A percentile compares a stretch with the other conserved stretches of the same genome.
Conservation (phyloP, 1,140 invertebrate species). For the Zaprionus davidi region DNA sequence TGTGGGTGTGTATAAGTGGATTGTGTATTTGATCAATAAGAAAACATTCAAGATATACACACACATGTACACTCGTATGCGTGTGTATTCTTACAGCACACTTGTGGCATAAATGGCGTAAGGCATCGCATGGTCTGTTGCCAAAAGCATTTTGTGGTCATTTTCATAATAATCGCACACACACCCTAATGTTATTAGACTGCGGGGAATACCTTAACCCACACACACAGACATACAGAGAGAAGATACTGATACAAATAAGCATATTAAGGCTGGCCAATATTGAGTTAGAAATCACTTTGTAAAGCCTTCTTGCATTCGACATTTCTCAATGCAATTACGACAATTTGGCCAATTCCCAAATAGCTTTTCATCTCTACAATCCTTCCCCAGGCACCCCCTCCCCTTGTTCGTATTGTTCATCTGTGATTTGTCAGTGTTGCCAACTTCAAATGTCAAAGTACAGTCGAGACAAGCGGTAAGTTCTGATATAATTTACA, state of each 20-base stretch:
- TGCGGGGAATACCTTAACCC: conserved; percentile 52
- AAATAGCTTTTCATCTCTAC: conserved; percentile 38
- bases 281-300: conserved; percentile 67
- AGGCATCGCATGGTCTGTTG: conserved; percentile 45
- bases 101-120: conserved; percentile 70
- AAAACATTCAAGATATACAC: conserved; percentile 50
- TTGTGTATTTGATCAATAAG: conserved; percentile 56
- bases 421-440: conserved; percentile 21
- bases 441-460: conserved; percentile 43
- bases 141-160: conserved; percentile 57
- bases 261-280: conserved; percentile 33
- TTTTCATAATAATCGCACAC: conserved; percentile 75
- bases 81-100: conserved; percentile 58
- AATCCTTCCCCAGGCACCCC: too few relatives aligned
- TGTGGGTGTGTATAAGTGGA: background rate
- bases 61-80: background rate
- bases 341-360: conserved; percentile 55
- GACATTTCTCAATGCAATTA: conserved; percentile 54
- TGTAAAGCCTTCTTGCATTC: conserved; percentile 57
- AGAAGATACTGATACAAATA: conserved; percentile 18
- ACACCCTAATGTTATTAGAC: conserved; percentile 71
- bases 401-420: conserved; percentile 42
- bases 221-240: background rate
- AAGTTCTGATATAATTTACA: conserved; percentile 35
- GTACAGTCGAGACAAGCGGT: conserved; percentile 29